Conservation (phyloP, 1,140 invertebrate genomes). For the Drosophila funebris region DNA sequence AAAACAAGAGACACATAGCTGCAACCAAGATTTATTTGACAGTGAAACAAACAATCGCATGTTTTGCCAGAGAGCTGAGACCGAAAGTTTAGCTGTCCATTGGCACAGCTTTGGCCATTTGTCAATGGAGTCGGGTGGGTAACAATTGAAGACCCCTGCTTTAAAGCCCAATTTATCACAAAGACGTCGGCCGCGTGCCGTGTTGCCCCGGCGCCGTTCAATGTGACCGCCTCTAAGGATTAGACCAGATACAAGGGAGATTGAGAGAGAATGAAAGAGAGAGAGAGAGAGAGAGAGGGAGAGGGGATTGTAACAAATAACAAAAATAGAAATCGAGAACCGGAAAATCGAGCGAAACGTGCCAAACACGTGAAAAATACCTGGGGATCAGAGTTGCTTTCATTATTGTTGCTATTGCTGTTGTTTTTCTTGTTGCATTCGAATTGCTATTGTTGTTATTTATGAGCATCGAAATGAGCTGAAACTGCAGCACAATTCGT, state of each 20-base stretch:
- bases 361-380: conserved; percentile 94
- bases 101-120: conserved; percentile 64
- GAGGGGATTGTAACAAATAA: conserved; percentile 17
- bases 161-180: conserved; percentile 80
- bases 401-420: conserved; percentile 41
- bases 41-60: conserved; percentile 61
- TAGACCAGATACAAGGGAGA: conserved; percentile 30
- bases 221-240: conserved; percentile 49
- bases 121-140: conserved; percentile 48
- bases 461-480: conserved; percentile 79
- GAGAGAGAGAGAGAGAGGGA: not conserved
- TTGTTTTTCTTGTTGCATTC: conserved; percentile 38
- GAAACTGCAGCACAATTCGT: conserved; percentile 46
- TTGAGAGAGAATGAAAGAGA: not conserved
- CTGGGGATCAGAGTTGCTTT: conserved; percentile 87
- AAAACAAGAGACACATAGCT: conserved; percentile 53
- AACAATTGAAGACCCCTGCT: conserved; percentile 43
- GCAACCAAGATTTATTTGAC: conserved; percentile 73
- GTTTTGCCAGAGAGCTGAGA: conserved; percentile 28
- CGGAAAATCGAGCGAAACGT: conserved; percentile 92
- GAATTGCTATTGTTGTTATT: conserved; percentile 66
- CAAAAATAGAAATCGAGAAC: conserved; percentile 82
- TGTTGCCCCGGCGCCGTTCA: conserved; percentile 28
- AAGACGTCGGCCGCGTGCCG: conserved; percentile 45
- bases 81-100: conserved; percentile 57